Evolutionary conservation across 2,888 invertebrate genomes (phyloP).

Genomic region (Tuberolachnus salignus): DNA sequence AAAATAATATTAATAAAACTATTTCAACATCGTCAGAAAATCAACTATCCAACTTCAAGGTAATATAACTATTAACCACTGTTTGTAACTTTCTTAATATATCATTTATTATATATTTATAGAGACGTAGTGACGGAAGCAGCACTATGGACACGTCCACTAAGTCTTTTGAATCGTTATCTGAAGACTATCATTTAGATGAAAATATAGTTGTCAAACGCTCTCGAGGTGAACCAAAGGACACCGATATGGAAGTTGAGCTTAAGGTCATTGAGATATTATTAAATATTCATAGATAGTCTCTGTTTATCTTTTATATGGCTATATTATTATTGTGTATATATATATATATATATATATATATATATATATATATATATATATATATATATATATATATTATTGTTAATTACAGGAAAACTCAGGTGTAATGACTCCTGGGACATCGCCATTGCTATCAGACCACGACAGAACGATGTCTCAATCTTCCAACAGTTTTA

Average conservation of each 20-base stretch:
- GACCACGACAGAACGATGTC: not conserved
- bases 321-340: not conserved
- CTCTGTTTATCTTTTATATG: not conserved
- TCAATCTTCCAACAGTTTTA: not conserved
- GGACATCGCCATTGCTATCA: not conserved
- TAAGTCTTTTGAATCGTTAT: constrained; percentile 2
- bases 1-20: not conserved
- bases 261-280: not conserved
- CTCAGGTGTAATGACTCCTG: too few relatives aligned
- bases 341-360: too few relatives aligned
- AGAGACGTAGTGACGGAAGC: constrained; percentile 36
- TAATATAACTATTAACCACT: not conserved
- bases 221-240: not conserved
- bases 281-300: not conserved
- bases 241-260: not conserved
- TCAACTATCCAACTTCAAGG: constrained; percentile 6
- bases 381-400: too few relatives aligned
- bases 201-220: constrained; percentile 1
- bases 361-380: too few relatives aligned
- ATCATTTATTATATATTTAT: not conserved
- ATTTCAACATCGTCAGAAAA: not conserved
- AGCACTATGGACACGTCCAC: constrained; percentile 9
- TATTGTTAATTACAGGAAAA: too few relatives aligned
- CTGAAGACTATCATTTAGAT: not conserved
- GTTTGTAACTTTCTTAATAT: not conserved